Percentiles rank a stretch among this genome's conserved stretches.
Evolutionary conservation across 2,113 vertebrate species (phyloP).

Genomic region (Heterocephalus glaber): DNA sequence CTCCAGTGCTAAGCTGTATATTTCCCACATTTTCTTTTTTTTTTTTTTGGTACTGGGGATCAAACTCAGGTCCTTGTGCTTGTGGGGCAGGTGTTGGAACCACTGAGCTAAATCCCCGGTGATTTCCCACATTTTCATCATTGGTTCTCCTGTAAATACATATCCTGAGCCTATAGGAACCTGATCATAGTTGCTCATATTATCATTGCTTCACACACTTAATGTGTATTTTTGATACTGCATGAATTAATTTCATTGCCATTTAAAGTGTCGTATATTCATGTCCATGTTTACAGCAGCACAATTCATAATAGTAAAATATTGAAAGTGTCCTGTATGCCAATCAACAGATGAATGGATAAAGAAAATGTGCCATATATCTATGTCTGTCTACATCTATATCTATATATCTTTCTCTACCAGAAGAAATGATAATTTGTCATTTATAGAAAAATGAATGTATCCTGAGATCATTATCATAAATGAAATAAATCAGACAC

Average conservation of each 20-base stretch:
- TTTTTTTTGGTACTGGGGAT: no score
- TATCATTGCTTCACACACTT: not conserved
- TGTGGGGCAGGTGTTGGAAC: no score
- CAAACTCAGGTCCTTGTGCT: no score
- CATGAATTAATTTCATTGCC: not conserved
- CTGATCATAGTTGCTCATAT: not conserved
- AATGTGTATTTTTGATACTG: not conserved
- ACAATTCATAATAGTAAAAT: not conserved
- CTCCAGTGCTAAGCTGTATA: not conserved
- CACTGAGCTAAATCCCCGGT: no score
- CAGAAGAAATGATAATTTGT: not conserved
- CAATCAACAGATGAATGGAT: not conserved
- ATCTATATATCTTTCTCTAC: not conserved
- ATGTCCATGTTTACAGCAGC: not conserved
- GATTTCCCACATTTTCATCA: not conserved
- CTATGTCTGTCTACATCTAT: not conserved
- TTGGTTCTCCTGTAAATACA: not conserved
- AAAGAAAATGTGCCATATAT: not conserved
- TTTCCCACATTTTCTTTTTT: not conserved
- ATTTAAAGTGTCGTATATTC: constrained; percentile 29
- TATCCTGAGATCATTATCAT: not conserved
- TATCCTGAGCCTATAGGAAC: not conserved
- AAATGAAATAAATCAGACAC: not conserved
- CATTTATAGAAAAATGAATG: not conserved
- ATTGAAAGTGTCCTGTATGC: not conserved